These are phyloP conservation scores for Plectrocnemia conspersa DNA, from an alignment of 1,140 invertebrate genomes.

Conservation along the genomic window DNA sequence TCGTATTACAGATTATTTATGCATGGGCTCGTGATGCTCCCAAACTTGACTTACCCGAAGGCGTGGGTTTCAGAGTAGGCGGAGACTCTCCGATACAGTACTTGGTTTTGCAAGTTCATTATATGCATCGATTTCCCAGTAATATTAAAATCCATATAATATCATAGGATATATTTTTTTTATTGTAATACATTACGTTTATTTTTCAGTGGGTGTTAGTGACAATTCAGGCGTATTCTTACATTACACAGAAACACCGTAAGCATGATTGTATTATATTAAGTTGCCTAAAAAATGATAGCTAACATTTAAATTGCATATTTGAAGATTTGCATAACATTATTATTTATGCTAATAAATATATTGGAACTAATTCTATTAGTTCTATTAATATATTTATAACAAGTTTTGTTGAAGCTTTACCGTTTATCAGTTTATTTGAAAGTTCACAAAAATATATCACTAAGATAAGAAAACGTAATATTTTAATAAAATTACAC, in stretches of 20 bases:
- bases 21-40: slow-evolving; percentile 97
- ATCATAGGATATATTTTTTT: slow-evolving; percentile 18
- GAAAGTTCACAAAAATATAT: neutral
- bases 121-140: slow-evolving; percentile 72
- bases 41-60: slow-evolving; percentile 74
- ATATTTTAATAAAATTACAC: neutral
- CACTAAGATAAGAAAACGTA: neutral
- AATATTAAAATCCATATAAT: slow-evolving; percentile 30
- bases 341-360: no score
- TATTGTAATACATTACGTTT: slow-evolving; percentile 10
- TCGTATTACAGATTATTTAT: slow-evolving; percentile 73
- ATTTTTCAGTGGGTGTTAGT: slow-evolving; percentile 59
- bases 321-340: no score
- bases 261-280: slow-evolving; percentile 46
- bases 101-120: slow-evolving; percentile 91
- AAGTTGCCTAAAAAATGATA: no score
- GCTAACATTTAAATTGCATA: no score
- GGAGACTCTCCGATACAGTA: slow-evolving; percentile 68
- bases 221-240: slow-evolving; percentile 80
- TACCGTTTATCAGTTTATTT: no score
- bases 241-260: slow-evolving; percentile 70
- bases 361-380: no score
- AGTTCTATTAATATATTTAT: no score
- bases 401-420: no score
- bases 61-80: slow-evolving; percentile 78